phyloP scores from a whole-genome alignment of 2,888 invertebrate species.

The Corbicula japonica region DNA sequence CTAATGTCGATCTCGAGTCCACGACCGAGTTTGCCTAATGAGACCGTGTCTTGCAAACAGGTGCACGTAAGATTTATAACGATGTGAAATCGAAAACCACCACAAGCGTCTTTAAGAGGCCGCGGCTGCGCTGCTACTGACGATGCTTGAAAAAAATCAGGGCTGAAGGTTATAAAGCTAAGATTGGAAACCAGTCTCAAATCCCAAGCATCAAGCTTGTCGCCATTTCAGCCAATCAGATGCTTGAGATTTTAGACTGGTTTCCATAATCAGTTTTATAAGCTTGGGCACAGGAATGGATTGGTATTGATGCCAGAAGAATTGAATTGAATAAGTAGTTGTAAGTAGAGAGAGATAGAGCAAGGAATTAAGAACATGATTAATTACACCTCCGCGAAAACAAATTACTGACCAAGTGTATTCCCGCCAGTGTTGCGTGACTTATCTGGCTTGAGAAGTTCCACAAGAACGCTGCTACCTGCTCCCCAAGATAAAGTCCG shows the following conservation, averaged over 20 bases:
- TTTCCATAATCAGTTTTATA: neutral
- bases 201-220: neutral
- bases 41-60: too few species aligned
- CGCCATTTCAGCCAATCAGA: neutral
- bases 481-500: too few species aligned
- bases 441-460: constrained; percentile 25
- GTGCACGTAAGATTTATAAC: too few species aligned
- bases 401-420: constrained; percentile 6
- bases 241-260: neutral
- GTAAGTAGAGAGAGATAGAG: neutral
- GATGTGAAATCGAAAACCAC: too few species aligned
- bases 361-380: constrained; percentile 8
- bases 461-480: constrained; percentile 27
- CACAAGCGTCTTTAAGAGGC: too few species aligned
- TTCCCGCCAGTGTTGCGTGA: constrained; percentile 12
- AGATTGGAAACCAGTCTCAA: neutral
- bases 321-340: neutral
- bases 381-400: constrained; percentile 23
- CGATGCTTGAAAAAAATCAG: too few species aligned
- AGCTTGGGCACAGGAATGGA: constrained; percentile 1
- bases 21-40: too few species aligned
- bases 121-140: too few species aligned
- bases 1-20: too few species aligned
- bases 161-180: neutral
- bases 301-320: constrained; percentile 7